Base-by-base conservation (phyloP, 2,113 vertebrate species). In the Megaceryle torquata region DNA sequence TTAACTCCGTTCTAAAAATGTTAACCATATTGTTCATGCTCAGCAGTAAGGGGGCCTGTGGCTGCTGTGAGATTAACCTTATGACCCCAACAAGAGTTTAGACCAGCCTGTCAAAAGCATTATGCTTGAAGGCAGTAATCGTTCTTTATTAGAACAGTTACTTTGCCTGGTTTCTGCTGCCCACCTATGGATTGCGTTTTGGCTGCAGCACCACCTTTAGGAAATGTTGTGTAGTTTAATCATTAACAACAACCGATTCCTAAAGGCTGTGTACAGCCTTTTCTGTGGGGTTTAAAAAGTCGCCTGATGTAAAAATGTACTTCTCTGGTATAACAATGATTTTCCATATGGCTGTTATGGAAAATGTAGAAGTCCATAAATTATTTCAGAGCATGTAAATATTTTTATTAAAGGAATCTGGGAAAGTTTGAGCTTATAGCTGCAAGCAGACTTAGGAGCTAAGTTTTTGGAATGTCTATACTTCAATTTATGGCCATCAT, bases 141-240 rank as follows among this genome's bases (percentile, higher is more conserved):
- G 1, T 86, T 87, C 88, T 82, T 84, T 87, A 87, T 91, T 81
- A 65, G 85, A 88, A 82, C 64, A 54, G 92, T 78, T 92, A 82
- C 82, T 89, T 79, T 71, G 89, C 75, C 76, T 86, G 65, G 60
- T 79, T 96, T 95, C 86, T 91, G 29, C 92, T 76, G 90, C 88
- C 82, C 90, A 79, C 72, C 67, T 93, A 75, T 29, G 76, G 79
- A 81, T 18, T 82, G 87, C 70, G 9, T 87, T 88, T 91, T 95
- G 93, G 35, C 69, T 94, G 90, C 78, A 97, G 95, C 94, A 87
- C 91, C 95, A 95, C 88, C 95, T 94, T 89, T 96, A 95, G 95
- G 92, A 93, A 93, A 89, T 54, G 41, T 43, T 13, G 41, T 51
- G 44, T 22, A 87, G 88, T 81, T 96, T 96, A 96, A 97, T 91